These are phyloP conservation scores for Polydrusus pterygomalis DNA, from an alignment of 2,888 invertebrate genomes.

Conservation along the genomic window DNA sequence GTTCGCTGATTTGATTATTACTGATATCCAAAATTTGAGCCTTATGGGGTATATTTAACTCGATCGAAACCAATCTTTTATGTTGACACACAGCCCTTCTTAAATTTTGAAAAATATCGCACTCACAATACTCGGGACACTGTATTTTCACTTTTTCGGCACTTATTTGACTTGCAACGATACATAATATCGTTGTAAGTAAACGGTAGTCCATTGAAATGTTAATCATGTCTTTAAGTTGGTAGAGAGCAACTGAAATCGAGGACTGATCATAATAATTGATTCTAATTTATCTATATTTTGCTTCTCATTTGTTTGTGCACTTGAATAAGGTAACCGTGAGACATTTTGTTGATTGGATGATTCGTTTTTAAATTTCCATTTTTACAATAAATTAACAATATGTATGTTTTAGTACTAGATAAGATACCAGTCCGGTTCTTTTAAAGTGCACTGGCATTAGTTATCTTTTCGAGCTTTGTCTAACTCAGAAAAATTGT, in stretches of 20 bases:
- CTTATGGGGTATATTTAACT: constrained; percentile 76
- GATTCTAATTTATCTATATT: constrained; percentile 15
- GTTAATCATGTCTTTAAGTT: constrained; percentile 26
- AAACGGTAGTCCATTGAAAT: background rate
- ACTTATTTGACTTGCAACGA: background rate
- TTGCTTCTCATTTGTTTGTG: background rate
- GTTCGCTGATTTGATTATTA: constrained; percentile 77
- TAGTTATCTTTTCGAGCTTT: background rate
- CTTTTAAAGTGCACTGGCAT: background rate
- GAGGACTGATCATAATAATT: constrained; percentile 21
- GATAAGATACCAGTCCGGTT: background rate
- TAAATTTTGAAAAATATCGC: constrained; percentile 73
- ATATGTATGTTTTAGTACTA: background rate
- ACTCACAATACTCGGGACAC: constrained; percentile 76
- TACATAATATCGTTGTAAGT: background rate
- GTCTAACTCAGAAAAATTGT: background rate
- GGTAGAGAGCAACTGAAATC: constrained; percentile 24
- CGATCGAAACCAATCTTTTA: constrained; percentile 76
- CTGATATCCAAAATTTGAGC: constrained; percentile 78
- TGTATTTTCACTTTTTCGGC: constrained; percentile 57
- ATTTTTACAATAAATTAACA: background rate
- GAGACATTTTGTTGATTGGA: constrained; percentile 2
- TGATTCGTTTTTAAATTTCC: background rate
- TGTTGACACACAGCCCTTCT: constrained; percentile 75
- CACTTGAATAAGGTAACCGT: background rate